These are phyloP conservation scores for Semicossyphus pulcher DNA, from an alignment of 2,113 vertebrate species.

Conservation along the genomic window DNA sequence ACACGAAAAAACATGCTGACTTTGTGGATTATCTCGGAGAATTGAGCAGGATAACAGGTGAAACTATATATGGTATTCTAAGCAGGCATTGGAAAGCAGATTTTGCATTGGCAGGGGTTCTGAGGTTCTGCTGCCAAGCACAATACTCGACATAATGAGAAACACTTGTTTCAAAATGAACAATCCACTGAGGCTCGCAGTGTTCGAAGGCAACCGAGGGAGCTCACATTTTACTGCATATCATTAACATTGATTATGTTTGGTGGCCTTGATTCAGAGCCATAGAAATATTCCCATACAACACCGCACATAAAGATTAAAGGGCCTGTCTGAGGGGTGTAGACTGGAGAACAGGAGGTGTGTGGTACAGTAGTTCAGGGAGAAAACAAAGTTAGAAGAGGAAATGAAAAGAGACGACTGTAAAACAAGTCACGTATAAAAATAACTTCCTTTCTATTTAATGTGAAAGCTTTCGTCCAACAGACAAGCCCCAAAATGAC, in stretches of 20 bases:
- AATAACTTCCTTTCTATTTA: constrained; percentile 20
- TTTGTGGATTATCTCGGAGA: constrained; percentile 64
- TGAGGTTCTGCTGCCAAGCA: constrained; percentile 67
- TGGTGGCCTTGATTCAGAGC: constrained; percentile 49
- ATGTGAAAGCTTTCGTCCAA: constrained; percentile 14
- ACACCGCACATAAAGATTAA: constrained; percentile 2
- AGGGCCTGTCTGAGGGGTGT: constrained; percentile 33
- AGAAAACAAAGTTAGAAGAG: constrained; percentile 45
- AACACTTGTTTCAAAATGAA: constrained; percentile 78
- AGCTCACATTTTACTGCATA: constrained; percentile 57
- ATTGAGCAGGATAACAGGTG: constrained; percentile 76
- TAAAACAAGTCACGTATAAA: constrained; percentile 30
- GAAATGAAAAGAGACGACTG: constrained; percentile 38
- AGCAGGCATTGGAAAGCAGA: constrained; percentile 75
- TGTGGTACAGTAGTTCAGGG: constrained; percentile 15
- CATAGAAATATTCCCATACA: constrained; percentile 38
- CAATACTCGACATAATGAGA: constrained; percentile 80
- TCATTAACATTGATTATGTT: constrained; percentile 60
- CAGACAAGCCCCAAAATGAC: constrained; percentile 14
- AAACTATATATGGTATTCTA: constrained; percentile 80
- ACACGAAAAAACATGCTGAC: constrained; percentile 54
- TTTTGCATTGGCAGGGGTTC: constrained; percentile 71
- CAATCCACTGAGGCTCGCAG: constrained; percentile 61
- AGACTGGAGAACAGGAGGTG: constrained; percentile 14
- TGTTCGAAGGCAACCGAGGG: constrained; percentile 49